A percentile compares a stretch with the other conserved stretches of the same genome.
These are phyloP conservation scores for Lateolabrax maculatus DNA, from an alignment of 2,797 vertebrate species.

Conservation along the genomic window DNA sequence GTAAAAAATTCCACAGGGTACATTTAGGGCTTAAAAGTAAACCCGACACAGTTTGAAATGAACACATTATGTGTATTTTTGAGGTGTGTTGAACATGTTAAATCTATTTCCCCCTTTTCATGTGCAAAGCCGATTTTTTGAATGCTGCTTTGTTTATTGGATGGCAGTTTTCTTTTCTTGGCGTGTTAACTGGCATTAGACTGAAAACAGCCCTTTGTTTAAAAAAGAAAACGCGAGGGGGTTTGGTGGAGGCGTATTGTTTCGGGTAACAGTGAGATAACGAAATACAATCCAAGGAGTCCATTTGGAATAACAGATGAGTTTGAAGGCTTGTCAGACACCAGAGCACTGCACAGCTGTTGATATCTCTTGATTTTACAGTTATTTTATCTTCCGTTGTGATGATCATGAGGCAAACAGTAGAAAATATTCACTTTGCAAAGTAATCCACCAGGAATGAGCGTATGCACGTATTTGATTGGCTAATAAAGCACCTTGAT, in stretches of 20 bases:
- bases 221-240: too few species aligned
- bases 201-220: background rate
- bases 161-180: background rate
- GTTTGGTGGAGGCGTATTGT: too few species aligned
- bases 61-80: background rate
- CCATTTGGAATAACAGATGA: background rate
- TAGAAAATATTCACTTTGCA: background rate
- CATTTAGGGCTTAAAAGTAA: background rate
- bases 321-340: background rate
- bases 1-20: background rate
- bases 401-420: background rate
- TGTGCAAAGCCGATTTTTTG: background rate
- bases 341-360: background rate
- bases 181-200: background rate
- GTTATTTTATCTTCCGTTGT: background rate
- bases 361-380: background rate
- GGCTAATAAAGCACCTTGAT: background rate
- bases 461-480: background rate
- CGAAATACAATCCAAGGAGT: background rate
- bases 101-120: background rate
- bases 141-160: background rate
- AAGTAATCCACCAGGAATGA: background rate
- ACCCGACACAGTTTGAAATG: background rate
- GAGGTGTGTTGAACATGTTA: background rate
- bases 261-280: background rate